Percentiles rank a stretch among this genome's conserved stretches.
phyloP scores from a whole-genome alignment of 2,888 invertebrate genomes.

The Lasioglossum pauxillum region DNA sequence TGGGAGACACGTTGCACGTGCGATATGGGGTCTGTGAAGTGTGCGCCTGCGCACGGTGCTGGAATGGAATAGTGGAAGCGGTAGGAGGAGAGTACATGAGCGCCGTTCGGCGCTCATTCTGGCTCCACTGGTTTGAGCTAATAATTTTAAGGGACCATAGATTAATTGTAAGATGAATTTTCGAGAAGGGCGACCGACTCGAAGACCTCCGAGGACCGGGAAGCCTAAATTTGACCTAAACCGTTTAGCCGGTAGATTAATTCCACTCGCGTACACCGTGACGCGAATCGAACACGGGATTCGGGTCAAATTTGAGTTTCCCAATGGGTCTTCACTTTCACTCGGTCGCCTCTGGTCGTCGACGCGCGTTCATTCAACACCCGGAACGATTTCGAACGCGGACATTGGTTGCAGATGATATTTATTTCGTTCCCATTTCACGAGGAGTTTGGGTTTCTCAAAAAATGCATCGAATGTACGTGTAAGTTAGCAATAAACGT shows the following conservation, averaged over 20 bases:
- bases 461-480: conserved; percentile 6
- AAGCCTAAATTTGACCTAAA: conserved; percentile 26
- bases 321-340: not conserved
- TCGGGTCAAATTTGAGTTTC: conserved; percentile 39
- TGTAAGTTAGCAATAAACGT: conserved; percentile 32
- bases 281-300: not conserved
- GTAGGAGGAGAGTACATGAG: too few relatives aligned
- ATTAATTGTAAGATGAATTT: conserved; percentile 23
- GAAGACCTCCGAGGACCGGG: not conserved
- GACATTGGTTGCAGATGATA: not conserved
- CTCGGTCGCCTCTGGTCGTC: not conserved
- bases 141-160: conserved; percentile 45
- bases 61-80: too few relatives aligned
- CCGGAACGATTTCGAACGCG: conserved; percentile 3
- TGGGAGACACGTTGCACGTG: too few relatives aligned
- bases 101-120: too few relatives aligned
- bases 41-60: too few relatives aligned
- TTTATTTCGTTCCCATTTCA: conserved; percentile 5
- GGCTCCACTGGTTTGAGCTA: too few relatives aligned
- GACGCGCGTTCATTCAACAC: not conserved
- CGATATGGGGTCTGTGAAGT: too few relatives aligned
- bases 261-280: not conserved
- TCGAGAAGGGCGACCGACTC: conserved; percentile 7
- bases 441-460: not conserved
- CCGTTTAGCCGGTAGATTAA: not conserved